A percentile compares a stretch with the other conserved stretches of the same genome.
Conservation (phyloP, 2,888 invertebrate genomes). For the Sericinus montela region DNA sequence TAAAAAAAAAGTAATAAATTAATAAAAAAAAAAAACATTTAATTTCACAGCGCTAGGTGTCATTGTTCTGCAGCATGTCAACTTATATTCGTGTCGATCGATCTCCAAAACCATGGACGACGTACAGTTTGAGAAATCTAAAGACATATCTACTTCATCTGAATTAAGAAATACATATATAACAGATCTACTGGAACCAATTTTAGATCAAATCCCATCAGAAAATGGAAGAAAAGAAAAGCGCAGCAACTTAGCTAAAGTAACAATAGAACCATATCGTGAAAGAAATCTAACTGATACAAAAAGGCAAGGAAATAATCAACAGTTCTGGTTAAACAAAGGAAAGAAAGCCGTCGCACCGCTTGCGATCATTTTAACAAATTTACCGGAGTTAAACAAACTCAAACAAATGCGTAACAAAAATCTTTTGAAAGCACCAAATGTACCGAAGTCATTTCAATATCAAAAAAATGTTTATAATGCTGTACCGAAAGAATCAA, state of each 20-base stretch:
- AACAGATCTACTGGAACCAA: background rate
- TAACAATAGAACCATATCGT: background rate
- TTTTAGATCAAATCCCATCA: background rate
- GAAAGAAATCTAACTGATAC: background rate
- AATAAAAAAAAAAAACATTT: background rate
- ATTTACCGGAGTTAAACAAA: background rate
- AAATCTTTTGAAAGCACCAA: background rate
- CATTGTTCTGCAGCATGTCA: background rate
- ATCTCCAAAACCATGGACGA: background rate
- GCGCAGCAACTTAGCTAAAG: background rate
- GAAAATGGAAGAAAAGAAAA: background rate
- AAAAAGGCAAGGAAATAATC: background rate
- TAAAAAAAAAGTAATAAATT: background rate
- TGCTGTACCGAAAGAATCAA: background rate
- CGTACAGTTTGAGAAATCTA: background rate
- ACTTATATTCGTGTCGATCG: background rate
- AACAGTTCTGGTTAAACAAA: background rate
- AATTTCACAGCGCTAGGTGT: background rate
- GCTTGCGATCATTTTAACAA: background rate
- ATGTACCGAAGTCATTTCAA: background rate
- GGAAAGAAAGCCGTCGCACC: background rate
- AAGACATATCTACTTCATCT: background rate
- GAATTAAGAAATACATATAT: background rate
- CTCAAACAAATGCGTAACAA: background rate
- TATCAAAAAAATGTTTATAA: background rate